A percentile compares a stretch with the other conserved stretches of the same genome.
Conservation (phyloP, 1,140 invertebrate genomes). For the Panonychus citri region DNA sequence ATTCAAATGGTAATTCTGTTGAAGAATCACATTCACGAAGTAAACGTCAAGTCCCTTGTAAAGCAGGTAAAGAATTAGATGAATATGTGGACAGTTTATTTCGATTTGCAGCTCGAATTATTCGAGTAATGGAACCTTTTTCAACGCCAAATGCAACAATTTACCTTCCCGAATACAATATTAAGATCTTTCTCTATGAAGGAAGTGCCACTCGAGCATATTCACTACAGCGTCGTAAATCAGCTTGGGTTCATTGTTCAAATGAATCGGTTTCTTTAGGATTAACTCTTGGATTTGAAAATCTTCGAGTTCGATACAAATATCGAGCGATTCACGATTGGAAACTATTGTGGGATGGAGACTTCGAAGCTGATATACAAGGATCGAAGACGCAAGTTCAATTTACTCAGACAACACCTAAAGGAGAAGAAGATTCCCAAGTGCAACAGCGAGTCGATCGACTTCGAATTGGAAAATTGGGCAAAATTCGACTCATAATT, state of each 20-base stretch:
- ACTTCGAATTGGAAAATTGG: constrained; percentile 16
- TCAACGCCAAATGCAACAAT: constrained; percentile 15
- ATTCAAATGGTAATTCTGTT: not conserved
- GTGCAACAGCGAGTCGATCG: constrained; percentile 12
- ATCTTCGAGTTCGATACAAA: constrained; percentile 12
- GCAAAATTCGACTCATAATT: constrained; percentile 14
- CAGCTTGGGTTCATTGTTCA: constrained; percentile 16
- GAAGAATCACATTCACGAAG: not conserved
- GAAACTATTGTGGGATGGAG: constrained; percentile 17
- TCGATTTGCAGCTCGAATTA: constrained; percentile 14
- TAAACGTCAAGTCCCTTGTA: constrained; percentile 16
- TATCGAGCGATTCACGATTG: constrained; percentile 17
- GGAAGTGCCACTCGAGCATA: constrained; percentile 15
- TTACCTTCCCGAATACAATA: constrained; percentile 15
- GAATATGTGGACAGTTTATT: constrained; percentile 18
- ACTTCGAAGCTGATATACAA: constrained; percentile 15
- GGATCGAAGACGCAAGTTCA: constrained; percentile 15
- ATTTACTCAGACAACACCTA: constrained; percentile 13
- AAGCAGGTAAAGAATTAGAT: constrained; percentile 17
- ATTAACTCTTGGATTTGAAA: constrained; percentile 15
- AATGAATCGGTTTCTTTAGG: constrained; percentile 16
- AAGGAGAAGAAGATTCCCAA: constrained; percentile 7
- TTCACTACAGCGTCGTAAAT: constrained; percentile 13
- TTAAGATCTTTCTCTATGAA: constrained; percentile 15
- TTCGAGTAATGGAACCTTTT: constrained; percentile 13